Percentiles rank a stretch among this genome's conserved stretches.
phyloP scores from a whole-genome alignment of 2,797 vertebrate genomes.

The Esox masquinongy region DNA sequence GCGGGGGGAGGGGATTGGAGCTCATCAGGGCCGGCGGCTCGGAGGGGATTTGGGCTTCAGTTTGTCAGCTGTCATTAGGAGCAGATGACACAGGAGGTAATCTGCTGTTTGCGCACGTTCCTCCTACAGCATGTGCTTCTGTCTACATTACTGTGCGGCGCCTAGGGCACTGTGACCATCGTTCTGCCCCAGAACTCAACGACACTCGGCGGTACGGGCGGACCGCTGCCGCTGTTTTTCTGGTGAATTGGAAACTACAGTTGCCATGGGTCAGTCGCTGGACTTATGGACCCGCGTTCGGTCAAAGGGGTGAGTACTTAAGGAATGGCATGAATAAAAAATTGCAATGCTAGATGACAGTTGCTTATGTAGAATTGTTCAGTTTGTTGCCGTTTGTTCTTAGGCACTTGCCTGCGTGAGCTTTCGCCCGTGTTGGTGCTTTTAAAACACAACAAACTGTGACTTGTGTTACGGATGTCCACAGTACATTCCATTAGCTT shows the following conservation, averaged over 20 bases:
- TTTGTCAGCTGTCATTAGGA: conserved; percentile 14
- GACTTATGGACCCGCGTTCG: not conserved
- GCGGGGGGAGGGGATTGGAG: conserved; percentile 12
- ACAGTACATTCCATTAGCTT: not conserved
- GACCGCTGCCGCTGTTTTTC: not conserved
- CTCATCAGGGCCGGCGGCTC: not conserved
- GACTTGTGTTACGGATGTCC: not conserved
- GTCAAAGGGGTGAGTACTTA: not conserved
- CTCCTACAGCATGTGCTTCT: conserved; percentile 11
- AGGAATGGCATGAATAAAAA: too few species aligned
- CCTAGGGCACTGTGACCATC: not conserved
- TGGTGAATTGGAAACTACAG: not conserved
- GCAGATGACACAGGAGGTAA: conserved; percentile 12
- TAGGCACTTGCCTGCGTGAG: not conserved
- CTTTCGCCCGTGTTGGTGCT: not conserved
- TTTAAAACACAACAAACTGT: not conserved
- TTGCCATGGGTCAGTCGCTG: not conserved
- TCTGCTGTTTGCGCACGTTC: conserved; percentile 14
- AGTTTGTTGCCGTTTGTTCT: not conserved
- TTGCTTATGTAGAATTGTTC: not conserved
- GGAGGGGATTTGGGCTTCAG: conserved; percentile 13
- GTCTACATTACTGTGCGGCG: not conserved
- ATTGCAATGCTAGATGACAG: not conserved
- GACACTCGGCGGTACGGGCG: not conserved
- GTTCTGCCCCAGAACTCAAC: not conserved